Base-by-base conservation (phyloP, 2,888 invertebrate genomes). In the Marasmarcha lunaedactyla region DNA sequence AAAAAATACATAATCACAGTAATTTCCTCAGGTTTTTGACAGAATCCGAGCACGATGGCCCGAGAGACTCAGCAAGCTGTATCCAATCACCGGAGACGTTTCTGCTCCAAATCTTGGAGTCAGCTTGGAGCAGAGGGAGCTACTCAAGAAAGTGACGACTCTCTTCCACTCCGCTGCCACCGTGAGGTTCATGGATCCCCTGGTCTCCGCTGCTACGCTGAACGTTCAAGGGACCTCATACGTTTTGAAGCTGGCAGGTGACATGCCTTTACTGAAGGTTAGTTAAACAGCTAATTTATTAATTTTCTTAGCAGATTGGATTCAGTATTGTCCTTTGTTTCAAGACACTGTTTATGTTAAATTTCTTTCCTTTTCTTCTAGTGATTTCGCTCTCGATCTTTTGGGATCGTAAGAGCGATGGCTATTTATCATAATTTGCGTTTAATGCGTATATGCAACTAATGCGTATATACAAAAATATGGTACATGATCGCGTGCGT, bases 131-230 rank as follows among this genome's bases (percentile, higher is more conserved):
- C 92, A 93, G 59, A 86, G 87, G 39, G 71, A 73, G 33, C 72
- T 87, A 45, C 65, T 94, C 11, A 85, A 88, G 3, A 86, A 89
- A 36, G 92, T 96, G 10, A 89, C 94, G 27, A 86, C 94, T 10
- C 93, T 98, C 39, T 95, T 98, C 71, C 98, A 98, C 69, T 94
- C 95, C 14, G 98, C 98, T 0, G 98, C 98, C 0, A 98, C 98
- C 0, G 95, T 98, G 12, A 89, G 92, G 54, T 98, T 98, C 66
- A 93, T 97, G 53, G 98, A 98, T 62, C 90, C 92, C 0, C 85
- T 98, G 15, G 92, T 92, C 67, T 87, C 91, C 1, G 95, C 98
- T 0, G 89, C 97, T 0, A 89, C 90, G 41, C 87, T 97, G 58
- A 98, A 98, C 68, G 93, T 97, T 0, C 86, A 92, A 36, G 97